Evolutionary conservation across 2,888 invertebrate genomes (phyloP), one percentile per base, ranked within the genome.

Genomic region (Epistrophe grossulariae): DNA sequence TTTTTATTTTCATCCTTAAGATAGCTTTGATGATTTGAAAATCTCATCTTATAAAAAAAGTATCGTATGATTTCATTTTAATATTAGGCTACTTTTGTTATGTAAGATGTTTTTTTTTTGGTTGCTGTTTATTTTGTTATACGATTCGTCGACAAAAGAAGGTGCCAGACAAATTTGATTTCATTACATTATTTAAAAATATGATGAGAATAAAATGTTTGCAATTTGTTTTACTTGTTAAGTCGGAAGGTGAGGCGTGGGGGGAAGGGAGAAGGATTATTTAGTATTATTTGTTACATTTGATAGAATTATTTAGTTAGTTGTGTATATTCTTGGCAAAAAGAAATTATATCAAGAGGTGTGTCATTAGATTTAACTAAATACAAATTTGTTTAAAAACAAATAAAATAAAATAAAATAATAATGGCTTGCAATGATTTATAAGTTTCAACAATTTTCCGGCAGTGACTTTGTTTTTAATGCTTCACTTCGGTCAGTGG

Each of bases 11-110:
- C 64, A 64, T 57, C 38, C 52, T 64, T 70, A 35, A 35, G 77
- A 82, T 28, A 50, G 77, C 64, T 77, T 70, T 77, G 70, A 74
- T 59, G 79, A 84, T 40, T 24, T 38, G 35, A 38, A 17, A 8
- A 17, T 35, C 13, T 43, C n/a, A n/a, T n/a, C 19, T 73, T 68
- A 74, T 66, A 59, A 71, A 50, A 35, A 13, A 9, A 60, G 59
- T 71, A 77, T 84, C 84, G 84, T 77, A 80, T 84, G 80, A 81
- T 85, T 77, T 85, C 3, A 8, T 81, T 81, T 72, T 43, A 66
- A 43, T 79, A 79, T 84, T 59, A 11, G 1, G 62, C 50, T 72
- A 59, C 52, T 68, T 80, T 84, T 66, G 72, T 84, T 84, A 77
- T 80, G 80, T 84, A 84, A 84, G 66, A 66, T 48, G 59, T 3